These are phyloP conservation scores for Bryconaethiops microstoma DNA, from an alignment of 2,797 vertebrate genomes.

Conservation along the genomic window DNA sequence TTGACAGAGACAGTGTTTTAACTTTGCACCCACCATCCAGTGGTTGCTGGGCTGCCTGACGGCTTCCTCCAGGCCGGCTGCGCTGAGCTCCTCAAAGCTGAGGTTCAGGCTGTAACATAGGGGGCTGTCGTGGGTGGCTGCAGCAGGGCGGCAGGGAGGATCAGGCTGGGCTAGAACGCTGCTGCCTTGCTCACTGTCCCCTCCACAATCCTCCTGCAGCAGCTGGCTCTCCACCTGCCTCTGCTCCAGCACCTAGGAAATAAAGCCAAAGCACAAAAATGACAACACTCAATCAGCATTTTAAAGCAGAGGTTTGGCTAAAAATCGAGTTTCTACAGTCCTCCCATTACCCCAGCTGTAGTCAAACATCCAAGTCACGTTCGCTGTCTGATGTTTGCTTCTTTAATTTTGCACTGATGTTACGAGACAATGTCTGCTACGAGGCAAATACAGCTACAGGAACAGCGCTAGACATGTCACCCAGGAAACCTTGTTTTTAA, in stretches of 20 bases:
- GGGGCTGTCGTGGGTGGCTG: conserved; percentile 57
- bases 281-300: conserved; percentile 32
- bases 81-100: conserved; percentile 96
- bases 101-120: conserved; percentile 87
- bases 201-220: conserved; percentile 82
- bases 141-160: conserved; percentile 61
- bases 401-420: neutral
- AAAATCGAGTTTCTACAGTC: too few species aligned
- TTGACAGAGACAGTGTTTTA: neutral
- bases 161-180: conserved; percentile 62
- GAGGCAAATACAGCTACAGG: neutral
- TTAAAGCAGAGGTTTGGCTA: too few species aligned
- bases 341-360: neutral
- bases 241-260: conserved; percentile 86
- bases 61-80: conserved; percentile 88
- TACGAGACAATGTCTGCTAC: too few species aligned
- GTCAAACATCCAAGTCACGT: neutral
- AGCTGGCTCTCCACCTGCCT: conserved; percentile 85
- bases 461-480: neutral
- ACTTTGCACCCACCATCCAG: conserved; percentile 78
- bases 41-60: conserved; percentile 76
- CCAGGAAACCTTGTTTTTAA: neutral
- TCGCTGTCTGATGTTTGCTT: neutral
- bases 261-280: conserved; percentile 29
- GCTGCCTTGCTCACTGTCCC: conserved; percentile 74